These are phyloP conservation scores for Leptodactylus fallax DNA, from an alignment of 2,797 vertebrate genomes.

Conservation along the genomic window DNA sequence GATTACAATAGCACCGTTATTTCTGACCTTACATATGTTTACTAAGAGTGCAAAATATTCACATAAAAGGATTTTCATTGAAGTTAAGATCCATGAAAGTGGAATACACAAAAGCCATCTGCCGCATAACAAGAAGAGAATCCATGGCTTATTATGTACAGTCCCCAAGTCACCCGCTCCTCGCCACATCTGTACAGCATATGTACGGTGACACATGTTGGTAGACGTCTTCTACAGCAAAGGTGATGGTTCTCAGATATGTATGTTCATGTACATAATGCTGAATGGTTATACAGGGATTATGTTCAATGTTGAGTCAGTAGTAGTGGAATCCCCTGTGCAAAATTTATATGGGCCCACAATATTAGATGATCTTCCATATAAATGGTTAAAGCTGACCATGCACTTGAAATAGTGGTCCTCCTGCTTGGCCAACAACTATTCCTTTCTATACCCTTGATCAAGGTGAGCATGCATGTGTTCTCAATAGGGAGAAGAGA, in stretches of 20 bases:
- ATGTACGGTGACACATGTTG: background rate
- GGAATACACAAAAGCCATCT: slow-evolving; percentile 3
- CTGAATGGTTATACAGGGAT: background rate
- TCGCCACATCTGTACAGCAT: background rate
- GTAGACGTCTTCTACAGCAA: background rate
- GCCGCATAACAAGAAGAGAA: slow-evolving; percentile 4
- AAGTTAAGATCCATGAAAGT: background rate
- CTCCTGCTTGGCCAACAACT: no score
- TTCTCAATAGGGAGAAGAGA: no score
- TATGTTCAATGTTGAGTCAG: background rate
- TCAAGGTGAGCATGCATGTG: no score
- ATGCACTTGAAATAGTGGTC: background rate
- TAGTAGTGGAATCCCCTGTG: background rate
- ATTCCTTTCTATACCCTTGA: no score
- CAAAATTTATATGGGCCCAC: no score
- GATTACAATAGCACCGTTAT: background rate
- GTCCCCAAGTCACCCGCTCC: background rate
- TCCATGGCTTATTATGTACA: background rate
- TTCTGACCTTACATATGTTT: background rate
- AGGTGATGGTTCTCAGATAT: background rate
- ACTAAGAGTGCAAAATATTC: background rate
- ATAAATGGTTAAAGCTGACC: background rate
- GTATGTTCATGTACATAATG: background rate
- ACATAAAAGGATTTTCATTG: slow-evolving; percentile 4
- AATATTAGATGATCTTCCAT: no score